A percentile compares a stretch with the other conserved stretches of the same genome.
phyloP scores from a whole-genome alignment of 1,140 invertebrate genomes.

The Microplitis mediator region DNA sequence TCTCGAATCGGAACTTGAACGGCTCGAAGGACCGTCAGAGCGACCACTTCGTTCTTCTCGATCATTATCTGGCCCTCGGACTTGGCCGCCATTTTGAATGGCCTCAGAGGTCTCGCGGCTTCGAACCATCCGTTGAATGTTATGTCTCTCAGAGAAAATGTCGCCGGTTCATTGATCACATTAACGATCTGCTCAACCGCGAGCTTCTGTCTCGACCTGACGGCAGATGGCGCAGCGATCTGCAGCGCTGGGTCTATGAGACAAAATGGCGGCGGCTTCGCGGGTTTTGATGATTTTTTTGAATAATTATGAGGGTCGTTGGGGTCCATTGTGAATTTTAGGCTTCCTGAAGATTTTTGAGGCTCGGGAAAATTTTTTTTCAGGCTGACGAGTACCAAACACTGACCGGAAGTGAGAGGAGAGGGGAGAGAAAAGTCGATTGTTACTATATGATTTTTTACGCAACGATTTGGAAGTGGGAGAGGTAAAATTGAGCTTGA shows the following conservation, averaged over 20 bases:
- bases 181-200: not conserved
- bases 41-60: conserved; percentile 46
- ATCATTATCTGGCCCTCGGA: conserved; percentile 26
- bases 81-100: not conserved
- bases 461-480: conserved; percentile 47
- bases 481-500: conserved; percentile 40
- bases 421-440: conserved; percentile 52
- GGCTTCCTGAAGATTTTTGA: not conserved
- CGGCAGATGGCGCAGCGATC: no score
- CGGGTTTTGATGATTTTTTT: conserved; percentile 13
- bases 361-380: conserved; percentile 1
- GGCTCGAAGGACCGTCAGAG: conserved; percentile 51
- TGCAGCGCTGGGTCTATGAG: no score
- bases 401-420: not conserved
- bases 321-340: conserved; percentile 48
- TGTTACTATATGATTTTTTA: conserved; percentile 46
- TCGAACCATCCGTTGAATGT: conserved; percentile 48
- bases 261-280: no score
- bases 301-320: conserved; percentile 52
- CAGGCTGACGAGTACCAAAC: not conserved
- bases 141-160: conserved; percentile 48
- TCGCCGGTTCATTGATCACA: conserved; percentile 48
- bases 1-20: conserved; percentile 58
- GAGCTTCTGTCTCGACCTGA: no score
- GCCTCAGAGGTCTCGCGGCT: conserved; percentile 40